Evolutionary conservation across 2,113 vertebrate species (phyloP).

Genomic region (human (Homo sapiens)): GRCh38 chr1:225858501-225859000

Average conservation of each 20-base stretch:
- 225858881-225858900: background rate
- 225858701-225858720: background rate
- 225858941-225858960: too few species aligned
- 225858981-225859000: too few species aligned
- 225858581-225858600: too few species aligned
- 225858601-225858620: too few species aligned
- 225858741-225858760: background rate
- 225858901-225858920: background rate
- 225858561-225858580: too few species aligned
- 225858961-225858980: too few species aligned
- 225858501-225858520: too few species aligned
- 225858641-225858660: background rate
- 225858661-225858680: background rate
- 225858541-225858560: too few species aligned
- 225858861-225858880: background rate
- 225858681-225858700: background rate
- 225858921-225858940: too few species aligned
- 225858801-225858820: background rate
- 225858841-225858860: background rate
- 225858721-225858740: fast-evolving
- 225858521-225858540: too few species aligned
- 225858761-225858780: background rate
- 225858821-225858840: background rate
- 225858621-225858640: background rate
- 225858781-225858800: background rate